Base-by-base conservation (phyloP, 2,113 vertebrate genomes). In the Conger conger region DNA sequence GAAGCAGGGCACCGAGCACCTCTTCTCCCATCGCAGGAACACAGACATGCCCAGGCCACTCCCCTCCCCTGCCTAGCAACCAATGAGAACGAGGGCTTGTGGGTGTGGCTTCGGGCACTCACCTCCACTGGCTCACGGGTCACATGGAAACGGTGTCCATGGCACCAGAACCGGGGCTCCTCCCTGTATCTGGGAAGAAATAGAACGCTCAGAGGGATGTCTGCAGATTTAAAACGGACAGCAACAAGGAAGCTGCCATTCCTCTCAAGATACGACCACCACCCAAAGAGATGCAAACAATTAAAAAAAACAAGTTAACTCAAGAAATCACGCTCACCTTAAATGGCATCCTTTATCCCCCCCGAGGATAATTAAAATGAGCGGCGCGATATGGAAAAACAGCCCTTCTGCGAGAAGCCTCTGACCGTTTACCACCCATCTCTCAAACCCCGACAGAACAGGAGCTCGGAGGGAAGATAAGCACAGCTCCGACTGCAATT, bases 401-500 rank as follows among this genome's bases (percentile, higher is more conserved):
- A 63, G 23, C 3, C 57, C 57, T 86, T 89, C 87, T 89, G 91
- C 86, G 90, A 88, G 92, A 92, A 89, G 89, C 89, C 91, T 88
- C 33, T 86, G 88, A 37, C 90, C 81, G 84, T 27, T 81, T 90
- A 82, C 87, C 85, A 91, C 90, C 87, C 90, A 83, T 27, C 53
- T 36, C 8, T 63, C 37, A 88, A 85, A 87, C 84, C 88, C 60
- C 37, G 40, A 45, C 82, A 30, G 82, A 54, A 57, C 18, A 57
- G 54, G 60, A 93, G 91, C 85, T 87, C 90, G 88, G 88, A 89
- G 84, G 84, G 83, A 78, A 88, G 92, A 89, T 91, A 90, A 91
- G 85, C 88, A 78, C 86, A 23, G 90, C 91, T 89, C 91, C 88
- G 90, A 88, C 81, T 80, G 86, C 85, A 88, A 83, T 93, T 95